Evolutionary conservation across 2,797 vertebrate genomes (phyloP).

Genomic region (Hypotaenidia okinawae): DNA sequence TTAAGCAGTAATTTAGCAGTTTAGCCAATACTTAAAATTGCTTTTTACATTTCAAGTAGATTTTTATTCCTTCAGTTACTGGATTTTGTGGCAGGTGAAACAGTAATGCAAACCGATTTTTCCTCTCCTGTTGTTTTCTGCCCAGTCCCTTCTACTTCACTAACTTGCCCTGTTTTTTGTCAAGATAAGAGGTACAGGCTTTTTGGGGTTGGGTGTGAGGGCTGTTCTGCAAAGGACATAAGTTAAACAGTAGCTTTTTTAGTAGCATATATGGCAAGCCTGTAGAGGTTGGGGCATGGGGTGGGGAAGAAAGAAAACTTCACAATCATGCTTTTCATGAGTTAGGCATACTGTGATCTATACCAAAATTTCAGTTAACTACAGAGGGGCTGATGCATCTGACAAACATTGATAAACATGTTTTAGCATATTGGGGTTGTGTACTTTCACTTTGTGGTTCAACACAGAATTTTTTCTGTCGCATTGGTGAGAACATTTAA

Average conservation of each 20-base stretch:
- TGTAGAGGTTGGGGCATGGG: neutral
- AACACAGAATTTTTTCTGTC: neutral
- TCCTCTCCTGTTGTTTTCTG: neutral
- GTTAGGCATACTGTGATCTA: neutral
- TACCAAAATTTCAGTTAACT: neutral
- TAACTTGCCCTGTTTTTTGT: neutral
- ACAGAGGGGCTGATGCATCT: neutral
- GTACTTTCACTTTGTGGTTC: neutral
- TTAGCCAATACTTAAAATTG: neutral
- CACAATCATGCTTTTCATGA: fast-evolving
- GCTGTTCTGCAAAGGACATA: neutral
- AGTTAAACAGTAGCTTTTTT: neutral
- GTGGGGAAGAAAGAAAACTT: neutral
- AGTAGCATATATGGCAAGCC: neutral
- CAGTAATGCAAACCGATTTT: neutral
- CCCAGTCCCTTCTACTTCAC: neutral
- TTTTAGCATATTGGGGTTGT: neutral
- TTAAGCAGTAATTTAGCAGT: neutral
- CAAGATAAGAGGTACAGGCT: neutral
- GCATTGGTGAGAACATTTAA: neutral
- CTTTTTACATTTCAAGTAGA: neutral
- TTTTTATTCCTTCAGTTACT: neutral
- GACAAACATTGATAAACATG: neutral
- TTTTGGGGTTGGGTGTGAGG: fast-evolving
- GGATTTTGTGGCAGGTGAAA: neutral